phyloP scores from a whole-genome alignment of 2,797 vertebrate genomes.

The Malurus leucopterus region DNA sequence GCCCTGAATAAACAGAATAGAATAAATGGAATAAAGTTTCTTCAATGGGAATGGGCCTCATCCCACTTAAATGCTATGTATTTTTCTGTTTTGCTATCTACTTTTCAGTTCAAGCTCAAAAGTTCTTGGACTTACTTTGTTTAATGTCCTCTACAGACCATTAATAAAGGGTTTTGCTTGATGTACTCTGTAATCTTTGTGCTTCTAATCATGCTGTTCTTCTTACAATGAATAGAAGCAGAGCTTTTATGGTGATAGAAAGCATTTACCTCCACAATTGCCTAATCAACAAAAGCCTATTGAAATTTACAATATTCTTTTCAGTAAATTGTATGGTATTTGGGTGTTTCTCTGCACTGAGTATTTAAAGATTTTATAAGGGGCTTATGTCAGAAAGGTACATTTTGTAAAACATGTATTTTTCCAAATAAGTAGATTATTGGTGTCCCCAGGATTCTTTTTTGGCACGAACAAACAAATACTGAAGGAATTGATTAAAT shows the following conservation, averaged over 20 bases:
- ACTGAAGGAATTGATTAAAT: background rate
- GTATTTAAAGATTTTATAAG: background rate
- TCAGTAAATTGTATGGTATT: background rate
- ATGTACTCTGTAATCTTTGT: background rate
- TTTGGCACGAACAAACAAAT: background rate
- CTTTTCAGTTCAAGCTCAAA: background rate
- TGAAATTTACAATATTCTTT: background rate
- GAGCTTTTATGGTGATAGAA: background rate
- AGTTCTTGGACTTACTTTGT: background rate
- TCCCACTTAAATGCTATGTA: background rate
- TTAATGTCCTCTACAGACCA: background rate
- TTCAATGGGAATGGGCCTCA: background rate
- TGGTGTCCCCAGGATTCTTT: background rate
- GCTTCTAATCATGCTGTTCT: background rate
- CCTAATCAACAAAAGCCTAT: background rate
- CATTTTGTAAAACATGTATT: background rate
- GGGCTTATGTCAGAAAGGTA: background rate
- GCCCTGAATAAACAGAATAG: background rate
- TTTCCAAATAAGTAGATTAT: constrained; percentile 10
- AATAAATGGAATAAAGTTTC: background rate
- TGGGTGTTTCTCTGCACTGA: background rate
- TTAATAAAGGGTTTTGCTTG: background rate
- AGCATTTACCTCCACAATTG: background rate
- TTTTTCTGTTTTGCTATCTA: background rate
- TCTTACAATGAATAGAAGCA: background rate